Evolutionary conservation across 1,140 invertebrate species (phyloP), one percentile per base, ranked within the genome.

Genomic region (Camponotus pennsylvanicus): DNA sequence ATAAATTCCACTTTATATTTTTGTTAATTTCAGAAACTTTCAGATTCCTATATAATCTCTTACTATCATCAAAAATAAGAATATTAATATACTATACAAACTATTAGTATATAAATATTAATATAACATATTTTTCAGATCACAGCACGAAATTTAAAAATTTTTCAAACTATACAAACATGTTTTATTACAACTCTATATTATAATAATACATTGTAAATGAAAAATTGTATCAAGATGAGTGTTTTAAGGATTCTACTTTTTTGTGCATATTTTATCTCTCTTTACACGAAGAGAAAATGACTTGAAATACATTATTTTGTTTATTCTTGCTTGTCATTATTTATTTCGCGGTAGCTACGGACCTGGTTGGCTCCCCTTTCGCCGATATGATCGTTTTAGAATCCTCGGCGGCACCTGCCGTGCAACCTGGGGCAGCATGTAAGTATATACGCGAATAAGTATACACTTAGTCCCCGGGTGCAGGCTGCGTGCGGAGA

Each of bases 401-500:
- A 84, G 87, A 90, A 90, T 87, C 88, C 67, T 85, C 67, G 61
- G 21, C 85, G 79, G 85, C 90, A 92, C 90, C 89, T 92, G 91
- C 85, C 90, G 84, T 91, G 91, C 84, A 77, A 70, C 49, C 61
- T 88, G 77, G 86, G 71, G 80, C 87, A 85, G 37, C 69, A 67
- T 73, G 73, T 77, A 86, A 85, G 67, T 82, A 91, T 85, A 91
- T 61, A 80, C 63, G 13, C 49, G 42, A 70, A 64, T 89, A 86
- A 77, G 71, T 63, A 86, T 87, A 87, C 85, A 59, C 66, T 88
- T 80, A 70, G 75, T 70, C 78, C 45, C 67, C 79, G 79, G 64
- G 34, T 21, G 78, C 32, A 87, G 92, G 92, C 91, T 94, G 91
- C 93, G 92, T 93, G 93, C 34, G 77, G 88, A 90, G 92, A 90